These are phyloP conservation scores for Porites australiensis DNA, from an alignment of 64 coral and sea anemone genomes.

Conservation along the genomic window DNA sequence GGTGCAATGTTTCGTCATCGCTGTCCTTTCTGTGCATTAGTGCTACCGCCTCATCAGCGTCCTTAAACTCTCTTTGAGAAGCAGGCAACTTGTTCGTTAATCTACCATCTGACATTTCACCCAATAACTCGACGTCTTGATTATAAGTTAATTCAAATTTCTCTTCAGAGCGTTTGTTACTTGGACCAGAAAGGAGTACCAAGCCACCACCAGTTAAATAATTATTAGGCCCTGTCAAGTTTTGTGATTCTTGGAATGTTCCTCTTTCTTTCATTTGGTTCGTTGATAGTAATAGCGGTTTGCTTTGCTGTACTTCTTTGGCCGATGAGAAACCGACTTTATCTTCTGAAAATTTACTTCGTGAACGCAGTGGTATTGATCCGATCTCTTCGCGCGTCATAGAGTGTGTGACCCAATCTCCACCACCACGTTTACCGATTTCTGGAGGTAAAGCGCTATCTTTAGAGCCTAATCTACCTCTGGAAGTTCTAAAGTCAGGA, in stretches of 20 bases:
- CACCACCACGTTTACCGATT: not conserved
- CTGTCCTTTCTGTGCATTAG: too few species aligned
- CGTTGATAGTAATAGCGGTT: not conserved
- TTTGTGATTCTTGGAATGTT: too few species aligned
- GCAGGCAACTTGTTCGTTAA: too few species aligned
- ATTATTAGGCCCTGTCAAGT: too few species aligned
- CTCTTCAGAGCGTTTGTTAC: not conserved
- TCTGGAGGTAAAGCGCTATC: not conserved
- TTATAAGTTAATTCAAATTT: not conserved
- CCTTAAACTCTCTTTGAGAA: too few species aligned
- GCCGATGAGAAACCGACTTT: not conserved
- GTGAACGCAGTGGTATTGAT: not conserved
- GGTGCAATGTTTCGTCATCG: not conserved
- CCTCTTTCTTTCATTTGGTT: too few species aligned
- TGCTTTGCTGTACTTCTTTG: not conserved
- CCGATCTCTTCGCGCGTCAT: not conserved
- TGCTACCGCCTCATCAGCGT: too few species aligned
- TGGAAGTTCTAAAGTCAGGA: too few species aligned
- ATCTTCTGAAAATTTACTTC: not conserved
- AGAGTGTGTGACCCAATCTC: constrained; percentile 11
- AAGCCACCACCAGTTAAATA: too few species aligned
- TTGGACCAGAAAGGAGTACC: not conserved
- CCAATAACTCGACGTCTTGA: too few species aligned
- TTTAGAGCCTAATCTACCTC: too few species aligned
- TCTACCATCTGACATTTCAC: too few species aligned